A percentile compares a stretch with the other conserved stretches of the same genome.
These are phyloP conservation scores for Argopecten irradians DNA, from an alignment of 1,140 invertebrate genomes.

Conservation along the genomic window DNA sequence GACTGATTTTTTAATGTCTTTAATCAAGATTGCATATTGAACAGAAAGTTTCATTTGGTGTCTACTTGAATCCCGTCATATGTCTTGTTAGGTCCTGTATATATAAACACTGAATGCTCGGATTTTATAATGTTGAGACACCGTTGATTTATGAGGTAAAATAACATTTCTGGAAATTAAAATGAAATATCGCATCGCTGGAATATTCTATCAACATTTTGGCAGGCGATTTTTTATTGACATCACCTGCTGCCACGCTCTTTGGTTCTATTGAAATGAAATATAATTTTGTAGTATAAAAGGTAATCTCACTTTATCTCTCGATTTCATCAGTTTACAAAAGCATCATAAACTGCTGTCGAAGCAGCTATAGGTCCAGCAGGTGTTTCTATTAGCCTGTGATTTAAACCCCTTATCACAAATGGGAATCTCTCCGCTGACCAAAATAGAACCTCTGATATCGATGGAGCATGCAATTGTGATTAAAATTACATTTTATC, in stretches of 20 bases:
- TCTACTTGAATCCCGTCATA: no score
- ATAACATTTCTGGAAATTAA: neutral
- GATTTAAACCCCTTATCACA: neutral
- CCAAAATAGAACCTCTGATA: conserved; percentile 5
- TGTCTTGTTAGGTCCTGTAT: no score
- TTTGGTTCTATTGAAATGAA: neutral
- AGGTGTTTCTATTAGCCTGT: neutral
- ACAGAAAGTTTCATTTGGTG: no score
- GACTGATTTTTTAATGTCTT: no score
- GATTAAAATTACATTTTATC: neutral
- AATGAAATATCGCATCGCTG: neutral
- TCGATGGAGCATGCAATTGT: neutral
- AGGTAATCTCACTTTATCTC: neutral
- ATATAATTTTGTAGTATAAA: neutral
- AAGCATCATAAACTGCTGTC: neutral
- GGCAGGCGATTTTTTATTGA: neutral
- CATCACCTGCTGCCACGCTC: neutral
- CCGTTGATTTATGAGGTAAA: no score
- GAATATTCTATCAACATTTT: neutral
- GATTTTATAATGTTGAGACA: no score
- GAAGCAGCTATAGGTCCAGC: neutral
- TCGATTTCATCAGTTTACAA: neutral
- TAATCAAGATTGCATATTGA: no score
- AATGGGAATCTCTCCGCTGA: neutral
- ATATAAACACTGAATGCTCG: no score